Percentiles rank a stretch among this genome's conserved stretches.
These are phyloP conservation scores for Timema podura DNA, from an alignment of 2,888 invertebrate genomes.

Conservation along the genomic window DNA sequence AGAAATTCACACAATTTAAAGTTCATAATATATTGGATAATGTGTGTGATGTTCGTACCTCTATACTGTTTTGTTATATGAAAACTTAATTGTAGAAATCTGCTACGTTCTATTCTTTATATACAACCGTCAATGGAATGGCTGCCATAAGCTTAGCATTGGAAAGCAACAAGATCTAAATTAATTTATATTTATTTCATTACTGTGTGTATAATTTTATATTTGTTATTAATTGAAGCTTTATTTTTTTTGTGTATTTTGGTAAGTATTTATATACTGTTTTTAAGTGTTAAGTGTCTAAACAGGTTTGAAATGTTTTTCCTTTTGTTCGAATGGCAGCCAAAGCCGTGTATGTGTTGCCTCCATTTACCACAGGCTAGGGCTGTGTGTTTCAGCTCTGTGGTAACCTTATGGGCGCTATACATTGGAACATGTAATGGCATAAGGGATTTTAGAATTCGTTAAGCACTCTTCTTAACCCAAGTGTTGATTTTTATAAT, in stretches of 20 bases:
- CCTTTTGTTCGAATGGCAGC: constrained; percentile 47
- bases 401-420: constrained; percentile 33
- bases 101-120: constrained; percentile 42
- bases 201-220: constrained; percentile 33
- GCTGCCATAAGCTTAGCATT: constrained; percentile 53
- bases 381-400: constrained; percentile 33
- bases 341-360: constrained; percentile 40
- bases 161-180: constrained; percentile 35
- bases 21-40: constrained; percentile 40
- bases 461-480: background rate
- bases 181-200: constrained; percentile 26
- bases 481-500: no score
- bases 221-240: constrained; percentile 36
- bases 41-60: constrained; percentile 37
- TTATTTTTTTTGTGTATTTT: constrained; percentile 40
- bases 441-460: constrained; percentile 28
- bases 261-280: constrained; percentile 15
- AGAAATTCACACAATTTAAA: constrained; percentile 27
- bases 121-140: constrained; percentile 47
- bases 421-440: constrained; percentile 29
- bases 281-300: background rate
- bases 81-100: constrained; percentile 42
- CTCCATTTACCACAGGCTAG: constrained; percentile 42
- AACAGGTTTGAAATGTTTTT: constrained; percentile 33
- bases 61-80: constrained; percentile 37